Percentiles rank a stretch among this genome's conserved stretches.
Conservation (phyloP, 1,140 invertebrate genomes). For the Heliconius himera region DNA sequence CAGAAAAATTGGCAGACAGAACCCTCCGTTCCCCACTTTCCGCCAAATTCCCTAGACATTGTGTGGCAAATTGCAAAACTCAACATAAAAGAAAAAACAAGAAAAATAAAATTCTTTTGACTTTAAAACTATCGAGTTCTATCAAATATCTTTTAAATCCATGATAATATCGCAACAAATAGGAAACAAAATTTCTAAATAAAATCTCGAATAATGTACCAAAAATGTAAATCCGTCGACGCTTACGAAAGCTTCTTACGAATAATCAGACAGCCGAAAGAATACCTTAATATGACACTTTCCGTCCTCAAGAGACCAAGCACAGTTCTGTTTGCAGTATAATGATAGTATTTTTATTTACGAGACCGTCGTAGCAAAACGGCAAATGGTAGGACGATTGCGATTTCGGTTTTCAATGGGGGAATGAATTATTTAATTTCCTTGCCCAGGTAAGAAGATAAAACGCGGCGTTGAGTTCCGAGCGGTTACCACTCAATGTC, state of each 20-base stretch:
- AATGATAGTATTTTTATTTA: conserved; percentile 3
- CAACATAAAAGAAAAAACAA: no score
- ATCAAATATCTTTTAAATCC: not conserved
- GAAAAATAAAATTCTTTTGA: no score
- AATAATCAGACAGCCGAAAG: conserved; percentile 10
- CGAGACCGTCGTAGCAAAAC: no score
- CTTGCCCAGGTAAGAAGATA: not conserved
- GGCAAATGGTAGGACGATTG: no score
- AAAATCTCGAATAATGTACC: not conserved
- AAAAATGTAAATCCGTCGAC: conserved; percentile 2
- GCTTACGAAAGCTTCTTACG: conserved; percentile 1
- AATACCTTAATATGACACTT: conserved; percentile 15
- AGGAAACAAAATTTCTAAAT: not conserved
- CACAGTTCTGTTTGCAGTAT: not conserved
- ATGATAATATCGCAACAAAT: not conserved
- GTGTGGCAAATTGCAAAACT: no score
- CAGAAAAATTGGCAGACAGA: no score
- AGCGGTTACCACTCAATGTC: no score
- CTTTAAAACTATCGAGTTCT: not conserved
- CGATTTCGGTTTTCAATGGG: no score
- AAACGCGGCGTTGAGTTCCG: no score
- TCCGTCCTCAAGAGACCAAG: not conserved
- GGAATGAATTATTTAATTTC: not conserved
- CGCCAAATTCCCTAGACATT: no score
- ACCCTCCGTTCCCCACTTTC: no score